Evolutionary conservation across 2,888 invertebrate genomes (phyloP).

Genomic region (Parthenolecanium corni): DNA sequence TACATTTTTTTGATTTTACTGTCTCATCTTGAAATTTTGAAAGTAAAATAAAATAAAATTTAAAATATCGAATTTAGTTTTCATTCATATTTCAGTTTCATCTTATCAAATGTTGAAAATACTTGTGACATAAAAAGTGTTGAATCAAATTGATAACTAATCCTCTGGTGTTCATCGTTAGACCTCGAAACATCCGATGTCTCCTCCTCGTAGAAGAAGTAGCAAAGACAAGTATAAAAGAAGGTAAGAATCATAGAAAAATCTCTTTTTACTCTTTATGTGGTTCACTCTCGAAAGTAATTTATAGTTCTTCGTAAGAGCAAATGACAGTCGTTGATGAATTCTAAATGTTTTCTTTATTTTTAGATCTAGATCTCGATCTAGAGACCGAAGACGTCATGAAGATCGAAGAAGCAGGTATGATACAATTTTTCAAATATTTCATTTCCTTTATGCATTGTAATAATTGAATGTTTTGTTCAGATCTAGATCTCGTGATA

Average conservation of each 20-base stretch:
- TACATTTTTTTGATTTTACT: no score
- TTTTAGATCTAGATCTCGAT: constrained; percentile 34
- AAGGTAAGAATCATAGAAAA: background rate
- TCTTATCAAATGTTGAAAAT: no score
- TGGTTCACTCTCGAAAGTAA: background rate
- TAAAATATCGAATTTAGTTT: no score
- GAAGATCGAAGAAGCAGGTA: constrained; percentile 14
- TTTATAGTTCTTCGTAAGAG: background rate
- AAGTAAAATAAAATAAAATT: no score
- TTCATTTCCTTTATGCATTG: background rate
- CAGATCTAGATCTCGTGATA: constrained; percentile 28
- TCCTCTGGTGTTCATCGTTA: no score
- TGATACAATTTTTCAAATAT: background rate
- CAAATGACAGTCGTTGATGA: no score
- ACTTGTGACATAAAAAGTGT: no score
- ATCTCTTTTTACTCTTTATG: background rate
- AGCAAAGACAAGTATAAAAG: constrained; percentile 19
- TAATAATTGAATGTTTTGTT: constrained; percentile 1
- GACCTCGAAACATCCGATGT: no score
- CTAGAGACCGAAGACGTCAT: constrained; percentile 35
- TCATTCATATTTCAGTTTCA: no score
- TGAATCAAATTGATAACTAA: no score
- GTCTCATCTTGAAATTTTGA: no score
- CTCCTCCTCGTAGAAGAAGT: constrained; percentile 11
- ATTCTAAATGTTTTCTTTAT: background rate